Evolutionary conservation across 2,797 vertebrate species (phyloP), one percentile per base, ranked within the genome.

Genomic region (Mionectes olivaceus): DNA sequence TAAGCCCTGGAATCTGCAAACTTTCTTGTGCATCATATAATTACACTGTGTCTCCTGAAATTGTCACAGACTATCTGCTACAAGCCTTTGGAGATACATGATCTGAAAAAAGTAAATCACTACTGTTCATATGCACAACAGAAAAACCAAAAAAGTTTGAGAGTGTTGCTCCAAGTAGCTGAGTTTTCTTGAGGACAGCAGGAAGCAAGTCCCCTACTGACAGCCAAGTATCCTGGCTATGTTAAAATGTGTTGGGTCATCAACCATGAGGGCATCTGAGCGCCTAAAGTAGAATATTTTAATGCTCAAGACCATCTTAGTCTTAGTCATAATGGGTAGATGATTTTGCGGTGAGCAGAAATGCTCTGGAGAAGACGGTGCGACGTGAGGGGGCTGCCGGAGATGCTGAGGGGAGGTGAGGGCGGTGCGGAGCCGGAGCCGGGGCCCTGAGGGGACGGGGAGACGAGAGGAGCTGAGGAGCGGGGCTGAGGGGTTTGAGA

Each of bases 401-500:
- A 37, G 37, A 5, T 6, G 49, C 30, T 12, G 53, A 39, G 16
- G 17, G 17, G 13, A 22, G 10, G 37, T 5, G 24, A 59, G 23
- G 44, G 47, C 11, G 5, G 10, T 16, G 5, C 5, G 6, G n/a
- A 37, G 39, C 35, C 5, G 6, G n/a, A 37, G 39, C 35, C 35
- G 35, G 35, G 18, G 33, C 32, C 1, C 5, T 7, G 35, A 19
- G 43, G 2, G 7, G 41, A 25, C 3, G 9, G 41, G 10, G 33
- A 14, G 32, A 56, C 13, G 2, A 25, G 4, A 11, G 2, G 27
- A 2, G 43, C 56, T 14, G 71, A 9, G 30, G 23, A 3, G 16
- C 4, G 8, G 23, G 7, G 8, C 9, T 11, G 44, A 15, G 4
- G 10, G 6, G 6, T 5, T 4, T 15, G 22, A 5, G 44, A 4